Evolutionary conservation across 2,113 vertebrate species (phyloP).

Genomic region (Myrmecophaga tridactyla): DNA sequence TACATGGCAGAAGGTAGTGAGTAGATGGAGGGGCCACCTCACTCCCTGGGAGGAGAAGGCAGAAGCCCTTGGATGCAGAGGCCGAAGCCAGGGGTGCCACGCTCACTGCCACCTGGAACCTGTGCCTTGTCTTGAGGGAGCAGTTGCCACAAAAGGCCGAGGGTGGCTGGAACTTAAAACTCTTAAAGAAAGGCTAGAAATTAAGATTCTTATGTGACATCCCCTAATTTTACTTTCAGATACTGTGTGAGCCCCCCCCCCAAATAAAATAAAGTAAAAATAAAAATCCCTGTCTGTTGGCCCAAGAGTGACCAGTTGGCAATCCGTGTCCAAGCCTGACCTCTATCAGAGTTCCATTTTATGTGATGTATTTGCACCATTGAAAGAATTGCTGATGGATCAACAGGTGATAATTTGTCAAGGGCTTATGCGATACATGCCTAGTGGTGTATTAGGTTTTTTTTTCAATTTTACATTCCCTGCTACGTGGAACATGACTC

Average conservation of each 20-base stretch:
- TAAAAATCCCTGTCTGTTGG: neutral
- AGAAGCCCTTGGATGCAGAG: fast-evolving
- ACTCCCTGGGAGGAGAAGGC: neutral
- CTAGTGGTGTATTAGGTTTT: neutral
- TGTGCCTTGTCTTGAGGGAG: neutral
- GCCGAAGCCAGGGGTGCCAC: neutral
- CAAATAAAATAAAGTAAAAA: neutral
- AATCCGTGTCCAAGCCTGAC: neutral
- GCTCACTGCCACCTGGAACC: too few relatives aligned
- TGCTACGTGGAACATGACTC: too few relatives aligned
- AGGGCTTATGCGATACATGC: fast-evolving
- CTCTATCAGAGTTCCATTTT: neutral
- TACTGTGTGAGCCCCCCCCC: neutral
- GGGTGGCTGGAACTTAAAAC: neutral
- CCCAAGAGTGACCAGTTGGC: neutral
- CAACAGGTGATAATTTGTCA: neutral
- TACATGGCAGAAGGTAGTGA: too few relatives aligned
- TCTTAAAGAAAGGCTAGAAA: neutral
- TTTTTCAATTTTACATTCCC: neutral
- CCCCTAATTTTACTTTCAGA: neutral
- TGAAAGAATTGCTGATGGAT: neutral
- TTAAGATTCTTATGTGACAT: neutral
- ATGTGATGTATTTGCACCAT: neutral
- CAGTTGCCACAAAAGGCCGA: too few relatives aligned
- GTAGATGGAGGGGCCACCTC: neutral